phyloP scores from a whole-genome alignment of 2,113 vertebrate genomes.

The Megalops atlanticus region DNA sequence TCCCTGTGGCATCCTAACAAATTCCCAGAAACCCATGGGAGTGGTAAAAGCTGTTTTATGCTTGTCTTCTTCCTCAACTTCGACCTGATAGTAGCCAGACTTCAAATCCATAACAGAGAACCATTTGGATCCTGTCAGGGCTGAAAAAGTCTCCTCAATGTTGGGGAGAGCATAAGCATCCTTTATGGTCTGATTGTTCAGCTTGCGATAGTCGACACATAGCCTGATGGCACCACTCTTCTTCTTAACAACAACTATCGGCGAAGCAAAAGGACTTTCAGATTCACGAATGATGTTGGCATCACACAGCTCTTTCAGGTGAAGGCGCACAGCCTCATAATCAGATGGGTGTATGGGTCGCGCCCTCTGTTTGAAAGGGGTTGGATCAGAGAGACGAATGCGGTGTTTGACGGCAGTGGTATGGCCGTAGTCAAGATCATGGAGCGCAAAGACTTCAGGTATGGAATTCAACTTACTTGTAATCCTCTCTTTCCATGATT shows the following conservation, averaged over 20 bases:
- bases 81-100: not conserved
- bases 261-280: not conserved
- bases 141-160: not conserved
- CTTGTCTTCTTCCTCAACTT: slow-evolving; percentile 18
- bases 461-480: not conserved
- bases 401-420: slow-evolving; percentile 10
- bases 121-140: not conserved
- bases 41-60: slow-evolving; percentile 23
- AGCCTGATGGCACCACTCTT: not conserved
- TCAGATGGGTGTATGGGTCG: slow-evolving; percentile 15
- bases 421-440: slow-evolving; percentile 24
- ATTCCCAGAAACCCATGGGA: slow-evolving; percentile 27
- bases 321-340: not conserved
- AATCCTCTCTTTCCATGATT: slow-evolving; percentile 22
- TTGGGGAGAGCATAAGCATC: slow-evolving; percentile 4
- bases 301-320: slow-evolving; percentile 12
- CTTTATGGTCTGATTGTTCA: not conserved
- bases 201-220: not conserved
- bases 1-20: slow-evolving; percentile 10
- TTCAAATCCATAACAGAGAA: slow-evolving; percentile 13
- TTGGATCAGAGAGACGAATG: not conserved
- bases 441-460: slow-evolving; percentile 13
- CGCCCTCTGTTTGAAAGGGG: slow-evolving; percentile 9
- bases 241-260: not conserved
- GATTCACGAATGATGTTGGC: not conserved